These are phyloP conservation scores for Cynodonichthys magdalenae DNA, from an alignment of 2,797 vertebrate genomes.

Conservation along the genomic window DNA sequence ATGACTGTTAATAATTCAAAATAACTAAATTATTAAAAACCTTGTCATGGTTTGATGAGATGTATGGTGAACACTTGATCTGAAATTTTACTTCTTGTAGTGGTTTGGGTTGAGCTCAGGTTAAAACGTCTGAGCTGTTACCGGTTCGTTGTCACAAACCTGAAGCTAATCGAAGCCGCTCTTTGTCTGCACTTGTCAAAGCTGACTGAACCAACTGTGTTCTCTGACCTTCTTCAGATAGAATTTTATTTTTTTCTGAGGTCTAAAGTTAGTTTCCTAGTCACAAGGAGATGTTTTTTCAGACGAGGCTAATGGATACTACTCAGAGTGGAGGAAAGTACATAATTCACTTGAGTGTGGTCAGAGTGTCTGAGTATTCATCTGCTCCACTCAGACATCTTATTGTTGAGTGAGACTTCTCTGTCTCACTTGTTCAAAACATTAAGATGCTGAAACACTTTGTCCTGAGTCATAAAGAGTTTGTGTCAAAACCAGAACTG, in stretches of 20 bases:
- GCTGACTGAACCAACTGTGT: background rate
- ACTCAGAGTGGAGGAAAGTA: conserved; percentile 29
- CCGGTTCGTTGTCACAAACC: background rate
- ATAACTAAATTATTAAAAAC: conserved; percentile 15
- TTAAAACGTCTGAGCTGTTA: background rate
- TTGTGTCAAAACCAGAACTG: background rate
- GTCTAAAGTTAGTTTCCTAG: conserved; percentile 22
- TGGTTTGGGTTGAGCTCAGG: conserved; percentile 2
- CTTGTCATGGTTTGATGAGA: conserved; percentile 1
- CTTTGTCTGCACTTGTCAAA: background rate
- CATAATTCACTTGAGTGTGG: conserved; percentile 35
- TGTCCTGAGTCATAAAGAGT: background rate
- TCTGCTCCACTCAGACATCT: conserved; percentile 5
- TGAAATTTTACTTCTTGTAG: conserved; percentile 7
- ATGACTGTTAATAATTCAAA: conserved; percentile 18
- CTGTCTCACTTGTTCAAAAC: background rate
- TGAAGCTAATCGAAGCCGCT: conserved; percentile 12
- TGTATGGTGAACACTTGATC: conserved; percentile 4
- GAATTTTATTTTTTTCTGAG: background rate
- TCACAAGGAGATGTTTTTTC: conserved; percentile 3
- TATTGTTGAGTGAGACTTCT: conserved; percentile 16
- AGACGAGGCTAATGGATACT: conserved; percentile 37
- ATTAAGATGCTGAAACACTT: background rate
- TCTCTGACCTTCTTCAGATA: too few species aligned
- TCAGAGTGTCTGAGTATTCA: conserved; percentile 42